Percentiles rank a stretch among this genome's conserved stretches.
These are phyloP conservation scores for Triops longicaudatus DNA, from an alignment of 1,140 invertebrate species.

Conservation along the genomic window DNA sequence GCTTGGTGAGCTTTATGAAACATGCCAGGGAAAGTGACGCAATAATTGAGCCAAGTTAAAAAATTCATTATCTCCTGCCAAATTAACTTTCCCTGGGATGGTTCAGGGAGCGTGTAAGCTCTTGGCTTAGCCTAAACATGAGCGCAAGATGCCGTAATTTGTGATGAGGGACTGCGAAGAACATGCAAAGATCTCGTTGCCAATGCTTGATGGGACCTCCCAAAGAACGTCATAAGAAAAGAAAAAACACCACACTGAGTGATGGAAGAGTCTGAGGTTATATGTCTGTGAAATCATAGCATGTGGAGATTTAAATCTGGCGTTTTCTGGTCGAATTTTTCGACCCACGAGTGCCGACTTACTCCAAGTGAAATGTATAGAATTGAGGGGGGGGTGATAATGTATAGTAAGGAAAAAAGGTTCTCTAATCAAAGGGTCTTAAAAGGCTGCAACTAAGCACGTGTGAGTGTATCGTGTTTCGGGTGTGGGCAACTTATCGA, in stretches of 20 bases:
- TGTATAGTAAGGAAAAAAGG: not conserved
- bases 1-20: not conserved
- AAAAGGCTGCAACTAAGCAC: conserved; percentile 2
- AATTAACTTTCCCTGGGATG: not conserved
- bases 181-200: conserved; percentile 14
- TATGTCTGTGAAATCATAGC: not conserved
- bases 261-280: not conserved
- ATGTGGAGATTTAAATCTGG: not conserved
- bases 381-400: not conserved
- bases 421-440: conserved; percentile 13
- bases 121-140: not conserved
- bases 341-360: no score
- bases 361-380: no score
- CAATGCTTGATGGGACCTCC: conserved; percentile 11
- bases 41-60: conserved; percentile 6
- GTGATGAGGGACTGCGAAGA: not conserved
- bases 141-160: not conserved
- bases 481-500: conserved; percentile 14
- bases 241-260: not conserved
- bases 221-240: not conserved
- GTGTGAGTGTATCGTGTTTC: conserved; percentile 14
- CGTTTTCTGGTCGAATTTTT: not conserved
- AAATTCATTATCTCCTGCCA: not conserved
- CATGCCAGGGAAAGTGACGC: not conserved
- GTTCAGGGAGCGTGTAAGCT: not conserved